A percentile compares a stretch with the other conserved stretches of the same genome.
These are phyloP conservation scores for Cotesia glomerata DNA, from an alignment of 1,140 invertebrate genomes.

Conservation along the genomic window DNA sequence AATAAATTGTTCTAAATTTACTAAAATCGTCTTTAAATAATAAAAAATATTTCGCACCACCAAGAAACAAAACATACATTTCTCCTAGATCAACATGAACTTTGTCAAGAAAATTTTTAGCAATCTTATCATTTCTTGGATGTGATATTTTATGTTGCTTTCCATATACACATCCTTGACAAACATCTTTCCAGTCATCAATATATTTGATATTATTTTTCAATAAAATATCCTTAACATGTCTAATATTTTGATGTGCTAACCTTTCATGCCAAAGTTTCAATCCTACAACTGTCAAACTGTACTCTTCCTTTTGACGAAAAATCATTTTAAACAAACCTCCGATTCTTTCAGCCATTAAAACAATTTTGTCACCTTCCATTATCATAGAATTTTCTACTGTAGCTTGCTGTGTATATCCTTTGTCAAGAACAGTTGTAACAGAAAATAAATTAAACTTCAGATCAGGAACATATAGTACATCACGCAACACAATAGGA, in stretches of 20 bases:
- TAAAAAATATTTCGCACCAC: constrained; percentile 42
- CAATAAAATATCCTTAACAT: constrained; percentile 28
- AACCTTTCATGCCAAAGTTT: constrained; percentile 36
- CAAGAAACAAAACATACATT: constrained; percentile 43
- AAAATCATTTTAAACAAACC: background rate
- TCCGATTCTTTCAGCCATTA: background rate
- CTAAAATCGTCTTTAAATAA: constrained; percentile 36
- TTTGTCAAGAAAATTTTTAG: constrained; percentile 42
- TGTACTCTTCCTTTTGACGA: constrained; percentile 9
- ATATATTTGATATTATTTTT: constrained; percentile 24
- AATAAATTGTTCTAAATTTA: constrained; percentile 29
- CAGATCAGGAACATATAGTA: constrained; percentile 29
- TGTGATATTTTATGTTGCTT: constrained; percentile 39
- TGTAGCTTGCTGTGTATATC: constrained; percentile 18
- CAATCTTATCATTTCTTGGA: constrained; percentile 39
- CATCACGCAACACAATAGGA: constrained; percentile 22
- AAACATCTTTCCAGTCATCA: constrained; percentile 24
- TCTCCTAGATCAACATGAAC: constrained; percentile 50
- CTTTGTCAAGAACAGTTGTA: constrained; percentile 29
- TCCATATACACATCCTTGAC: constrained; percentile 28
- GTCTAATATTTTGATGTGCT: constrained; percentile 33
- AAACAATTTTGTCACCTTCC: constrained; percentile 22
- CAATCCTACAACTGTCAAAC: constrained; percentile 4
- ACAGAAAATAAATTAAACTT: constrained; percentile 37
- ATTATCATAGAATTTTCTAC: constrained; percentile 29